Base-by-base conservation (phyloP, 2,888 invertebrate species). In the Euzophera pinguis region DNA sequence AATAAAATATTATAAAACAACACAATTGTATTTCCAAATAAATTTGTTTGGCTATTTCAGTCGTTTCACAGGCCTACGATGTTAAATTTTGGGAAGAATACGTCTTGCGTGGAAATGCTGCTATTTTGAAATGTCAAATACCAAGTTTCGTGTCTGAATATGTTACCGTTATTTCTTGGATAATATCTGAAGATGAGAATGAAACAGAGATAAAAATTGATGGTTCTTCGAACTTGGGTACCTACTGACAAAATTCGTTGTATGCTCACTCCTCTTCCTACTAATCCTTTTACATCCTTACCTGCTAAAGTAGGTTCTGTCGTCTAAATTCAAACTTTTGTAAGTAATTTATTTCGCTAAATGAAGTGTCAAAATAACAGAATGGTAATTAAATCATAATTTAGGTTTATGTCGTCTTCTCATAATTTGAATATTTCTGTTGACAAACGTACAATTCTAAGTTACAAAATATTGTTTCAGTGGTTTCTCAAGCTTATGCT, bases 31-130 rank as follows among this genome's bases (percentile, higher is more conserved):
- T 22, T 22, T 14, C 17, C 12, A 48, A 22, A 35, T 27, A 12
- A 6, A 42, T 6, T 14, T 37, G 8, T 43, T 37, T 43, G 51
- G 53, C 61, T 52, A 60, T 94, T 93, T 76, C 94, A 97, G 97
- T 97, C 90, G 96, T 97, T 65, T 95, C 96, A 71, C 97, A 97
- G 92, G 93, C 93, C 62, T 97, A 97, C 90, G 94, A 94, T 78
- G 95, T 96, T 65, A 97, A 97, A 89, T 95, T 97, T 76, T 96
- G 96, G 96, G 97, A 97, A 85, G 97, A 97, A 89, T 96, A 97
- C 84, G 95, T 97, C 63, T 92, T 97, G 76, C 94, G 95, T 74
- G 97, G 97, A 77, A 97, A 97, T 89, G 95, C 96, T 66, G 97
- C 95, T 66, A 95, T 97, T 79, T 91, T 97, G 78, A 97, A 97